Conservation (phyloP, 2,113 vertebrate species). For the Syngnathoides biaculeatus region DNA sequence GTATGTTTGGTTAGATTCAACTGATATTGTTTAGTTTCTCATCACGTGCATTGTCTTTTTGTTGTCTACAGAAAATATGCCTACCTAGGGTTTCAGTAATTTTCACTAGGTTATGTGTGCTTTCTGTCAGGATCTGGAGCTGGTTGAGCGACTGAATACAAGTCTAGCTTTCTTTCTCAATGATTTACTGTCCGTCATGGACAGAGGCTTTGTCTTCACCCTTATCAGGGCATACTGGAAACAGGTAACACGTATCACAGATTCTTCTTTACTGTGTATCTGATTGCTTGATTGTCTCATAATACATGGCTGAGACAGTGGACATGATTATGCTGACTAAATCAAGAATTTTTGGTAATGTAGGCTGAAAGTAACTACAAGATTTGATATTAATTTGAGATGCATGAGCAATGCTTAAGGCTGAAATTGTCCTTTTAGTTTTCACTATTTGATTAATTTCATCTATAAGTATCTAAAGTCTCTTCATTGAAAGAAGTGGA, state of each 20-base stretch:
- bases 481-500: neutral
- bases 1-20: neutral
- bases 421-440: neutral
- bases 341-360: neutral
- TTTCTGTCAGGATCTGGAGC: slow-evolving; percentile 85
- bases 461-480: neutral
- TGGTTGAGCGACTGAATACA: slow-evolving; percentile 94
- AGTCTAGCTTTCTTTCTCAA: slow-evolving; percentile 97
- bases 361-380: no score
- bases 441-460: neutral
- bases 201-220: slow-evolving; percentile 92
- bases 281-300: neutral
- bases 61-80: neutral
- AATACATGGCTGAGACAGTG: neutral
- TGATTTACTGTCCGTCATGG: slow-evolving; percentile 95
- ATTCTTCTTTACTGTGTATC: neutral
- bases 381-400: neutral
- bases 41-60: neutral
- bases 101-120: neutral
- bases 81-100: neutral
- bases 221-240: slow-evolving; percentile 93
- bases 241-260: slow-evolving; percentile 77
- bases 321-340: neutral
- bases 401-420: neutral
- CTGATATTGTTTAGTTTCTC: neutral